A percentile compares a stretch with the other conserved stretches of the same genome.
Evolutionary conservation across 2,797 vertebrate genomes (phyloP).

Genomic region (Microchirus variegatus): DNA sequence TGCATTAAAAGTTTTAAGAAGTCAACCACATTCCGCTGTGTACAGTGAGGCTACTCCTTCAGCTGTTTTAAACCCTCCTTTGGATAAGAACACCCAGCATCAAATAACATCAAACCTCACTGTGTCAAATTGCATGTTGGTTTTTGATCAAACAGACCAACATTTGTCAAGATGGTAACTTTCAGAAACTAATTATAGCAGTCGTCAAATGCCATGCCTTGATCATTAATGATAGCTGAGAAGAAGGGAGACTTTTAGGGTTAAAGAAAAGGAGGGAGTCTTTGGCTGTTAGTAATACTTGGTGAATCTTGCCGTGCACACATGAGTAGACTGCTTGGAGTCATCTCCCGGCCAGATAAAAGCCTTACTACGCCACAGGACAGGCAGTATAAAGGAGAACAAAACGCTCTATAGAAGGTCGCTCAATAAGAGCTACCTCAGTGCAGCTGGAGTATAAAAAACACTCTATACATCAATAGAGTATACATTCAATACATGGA

Average conservation of each 20-base stretch:
- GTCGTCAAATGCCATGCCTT: constrained; percentile 43
- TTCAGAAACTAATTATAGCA: constrained; percentile 60
- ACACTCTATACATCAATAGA: no score
- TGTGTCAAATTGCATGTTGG: constrained; percentile 19
- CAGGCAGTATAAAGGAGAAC: constrained; percentile 62
- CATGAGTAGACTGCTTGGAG: constrained; percentile 74
- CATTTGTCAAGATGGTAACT: constrained; percentile 35
- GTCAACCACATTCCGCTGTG: neutral
- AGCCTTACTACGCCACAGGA: constrained; percentile 67
- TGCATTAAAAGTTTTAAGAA: neutral
- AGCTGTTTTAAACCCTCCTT: constrained; percentile 17
- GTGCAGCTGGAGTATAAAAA: constrained; percentile 38
- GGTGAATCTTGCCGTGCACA: constrained; percentile 39
- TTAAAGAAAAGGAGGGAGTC: constrained; percentile 34
- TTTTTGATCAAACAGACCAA: constrained; percentile 45
- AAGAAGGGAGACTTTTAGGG: constrained; percentile 19
- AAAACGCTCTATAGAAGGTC: constrained; percentile 52
- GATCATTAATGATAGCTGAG: constrained; percentile 52
- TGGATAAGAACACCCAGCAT: constrained; percentile 16
- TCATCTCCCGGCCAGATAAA: constrained; percentile 75
- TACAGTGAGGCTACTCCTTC: neutral
- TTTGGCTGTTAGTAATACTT: constrained; percentile 43
- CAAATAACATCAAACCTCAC: constrained; percentile 23
- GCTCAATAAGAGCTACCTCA: constrained; percentile 54
- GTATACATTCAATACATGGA: neutral